These are phyloP conservation scores for Murina feae DNA, from an alignment of 2,113 vertebrate species.

Conservation along the genomic window DNA sequence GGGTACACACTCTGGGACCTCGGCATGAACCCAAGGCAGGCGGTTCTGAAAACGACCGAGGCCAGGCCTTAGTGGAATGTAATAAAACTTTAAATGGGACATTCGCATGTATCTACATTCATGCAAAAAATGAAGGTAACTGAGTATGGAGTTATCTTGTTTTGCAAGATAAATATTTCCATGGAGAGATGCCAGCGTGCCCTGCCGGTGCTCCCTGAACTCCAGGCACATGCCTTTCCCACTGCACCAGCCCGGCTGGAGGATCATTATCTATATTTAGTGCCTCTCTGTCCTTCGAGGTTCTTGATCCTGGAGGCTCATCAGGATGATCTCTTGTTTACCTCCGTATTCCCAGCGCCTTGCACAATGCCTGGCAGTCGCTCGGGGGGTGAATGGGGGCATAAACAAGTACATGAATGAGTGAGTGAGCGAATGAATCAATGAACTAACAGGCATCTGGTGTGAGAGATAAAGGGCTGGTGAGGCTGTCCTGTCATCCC, in stretches of 20 bases:
- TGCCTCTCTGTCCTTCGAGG: conserved; percentile 1
- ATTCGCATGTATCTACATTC: background rate
- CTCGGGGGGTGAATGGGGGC: background rate
- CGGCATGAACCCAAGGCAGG: background rate
- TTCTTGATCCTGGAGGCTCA: background rate
- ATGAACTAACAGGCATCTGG: background rate
- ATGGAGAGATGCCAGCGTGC: conserved; percentile 11
- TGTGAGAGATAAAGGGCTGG: background rate
- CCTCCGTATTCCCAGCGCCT: background rate
- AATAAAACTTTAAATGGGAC: background rate
- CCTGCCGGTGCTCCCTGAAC: background rate
- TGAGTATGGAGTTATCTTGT: background rate
- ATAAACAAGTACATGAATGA: background rate
- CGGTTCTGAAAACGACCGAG: background rate
- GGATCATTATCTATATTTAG: background rate
- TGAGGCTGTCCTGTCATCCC: background rate
- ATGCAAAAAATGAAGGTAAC: background rate
- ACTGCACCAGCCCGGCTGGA: background rate
- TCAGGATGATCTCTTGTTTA: background rate
- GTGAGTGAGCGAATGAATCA: background rate
- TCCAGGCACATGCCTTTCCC: background rate
- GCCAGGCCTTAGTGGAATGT: background rate
- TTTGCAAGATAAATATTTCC: conserved; percentile 42
- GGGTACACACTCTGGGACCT: background rate
- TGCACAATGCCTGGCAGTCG: conserved; percentile 18